phyloP scores from a whole-genome alignment of 2,888 invertebrate species.

The Tolmerus cingulatus region DNA sequence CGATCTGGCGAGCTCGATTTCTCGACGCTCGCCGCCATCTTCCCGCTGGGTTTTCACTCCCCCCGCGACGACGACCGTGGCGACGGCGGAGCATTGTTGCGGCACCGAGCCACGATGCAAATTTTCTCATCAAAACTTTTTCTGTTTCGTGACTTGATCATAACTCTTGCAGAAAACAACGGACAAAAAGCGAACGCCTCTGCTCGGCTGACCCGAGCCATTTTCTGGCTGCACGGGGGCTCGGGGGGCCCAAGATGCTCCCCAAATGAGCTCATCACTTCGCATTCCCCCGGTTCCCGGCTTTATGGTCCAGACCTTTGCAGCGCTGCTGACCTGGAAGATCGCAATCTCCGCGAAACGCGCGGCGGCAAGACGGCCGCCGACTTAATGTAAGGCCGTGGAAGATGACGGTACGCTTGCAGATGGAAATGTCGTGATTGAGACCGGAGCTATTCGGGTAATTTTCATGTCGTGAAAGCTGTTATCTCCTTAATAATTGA shows the following conservation, averaged over 20 bases:
- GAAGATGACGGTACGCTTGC: neutral
- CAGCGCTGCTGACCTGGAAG: neutral
- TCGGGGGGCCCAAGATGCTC: neutral
- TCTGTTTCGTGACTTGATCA: conserved; percentile 40
- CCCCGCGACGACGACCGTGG: neutral
- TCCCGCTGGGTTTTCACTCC: conserved; percentile 24
- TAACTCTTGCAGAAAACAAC: conserved; percentile 23
- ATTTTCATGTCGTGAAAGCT: conserved; percentile 27
- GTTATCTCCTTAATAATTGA: conserved; percentile 26
- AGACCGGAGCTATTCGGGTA: conserved; percentile 16
- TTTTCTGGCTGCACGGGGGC: conserved; percentile 17
- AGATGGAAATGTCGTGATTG: conserved; percentile 30
- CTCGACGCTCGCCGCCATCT: conserved; percentile 3
- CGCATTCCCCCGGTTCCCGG: neutral
- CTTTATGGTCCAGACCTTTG: neutral
- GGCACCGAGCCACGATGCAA: conserved; percentile 27
- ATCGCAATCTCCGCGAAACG: neutral
- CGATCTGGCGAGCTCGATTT: conserved; percentile 35
- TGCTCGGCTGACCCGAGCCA: conserved; percentile 5
- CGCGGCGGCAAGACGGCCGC: conserved; percentile 1
- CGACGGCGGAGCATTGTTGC: conserved; percentile 9
- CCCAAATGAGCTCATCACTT: conserved; percentile 35
- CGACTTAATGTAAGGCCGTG: neutral
- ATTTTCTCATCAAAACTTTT: conserved; percentile 42
- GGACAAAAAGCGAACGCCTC: neutral